Evolutionary conservation across 2,113 vertebrate species (phyloP), one percentile per base, ranked within the genome.

Genomic region (Pelvicachromis taeniatus): DNA sequence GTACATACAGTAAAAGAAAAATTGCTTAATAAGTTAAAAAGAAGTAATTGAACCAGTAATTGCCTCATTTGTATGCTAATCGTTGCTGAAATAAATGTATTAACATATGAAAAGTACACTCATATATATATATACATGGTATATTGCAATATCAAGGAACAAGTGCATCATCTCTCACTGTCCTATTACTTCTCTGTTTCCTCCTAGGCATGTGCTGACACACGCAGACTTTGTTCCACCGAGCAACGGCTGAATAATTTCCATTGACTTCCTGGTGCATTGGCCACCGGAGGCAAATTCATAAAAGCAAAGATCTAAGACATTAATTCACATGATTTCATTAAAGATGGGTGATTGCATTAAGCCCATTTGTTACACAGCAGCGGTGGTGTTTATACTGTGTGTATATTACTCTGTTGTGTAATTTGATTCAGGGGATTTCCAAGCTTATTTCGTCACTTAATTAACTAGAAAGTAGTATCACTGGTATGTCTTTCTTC

Each of bases 301-400:
- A 92, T 91, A 92, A 93, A 94, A 94, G 88, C 92, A 93, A 92
- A 93, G 93, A 95, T 95, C 93, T 93, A 83, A 93, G 87, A 89
- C 94, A 95, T 94, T 93, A 94, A 94, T 95, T 95, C 89, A 93
- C 83, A 86, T 93, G 92, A 94, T 95, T 95, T 93, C 92, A 93
- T 93, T 94, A 93, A 93, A 94, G 85, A 93, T 89, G 89, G 86
- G 93, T 88, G 93, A 93, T 92, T 93, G 90, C 90, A 90, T 94
- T 95, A 92, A 89, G 87, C 87, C 68, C 80, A 82, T 91, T 93
- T 65, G 70, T 88, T 90, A 83, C 87, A 89, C 70, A 19, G 80
- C 70, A 31, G 78, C 59, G 5, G 61, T 33, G 17, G 85, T 90
- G 91, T 83, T 85, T 55, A 26, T 75, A 42, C 55, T 82, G 82